These are phyloP conservation scores for Lucilia cuprina DNA, from an alignment of 1,140 invertebrate species.

Conservation along the genomic window DNA sequence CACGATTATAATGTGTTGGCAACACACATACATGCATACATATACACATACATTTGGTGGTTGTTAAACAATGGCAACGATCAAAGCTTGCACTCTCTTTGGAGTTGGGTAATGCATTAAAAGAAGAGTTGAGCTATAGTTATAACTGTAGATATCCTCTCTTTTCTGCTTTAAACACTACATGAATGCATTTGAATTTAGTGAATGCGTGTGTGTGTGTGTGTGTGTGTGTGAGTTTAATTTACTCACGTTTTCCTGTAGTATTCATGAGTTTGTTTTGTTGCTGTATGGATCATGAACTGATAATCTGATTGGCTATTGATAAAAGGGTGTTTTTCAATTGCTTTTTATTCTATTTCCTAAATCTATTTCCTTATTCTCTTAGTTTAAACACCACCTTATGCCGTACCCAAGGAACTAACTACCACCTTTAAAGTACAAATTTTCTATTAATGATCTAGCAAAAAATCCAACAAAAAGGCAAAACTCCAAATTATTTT, in stretches of 20 bases:
- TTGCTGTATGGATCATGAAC: not conserved
- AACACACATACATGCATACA: not conserved
- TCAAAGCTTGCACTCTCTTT: conserved; percentile 32
- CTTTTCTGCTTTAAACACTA: not conserved
- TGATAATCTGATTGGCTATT: not conserved
- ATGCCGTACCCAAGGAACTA: not conserved
- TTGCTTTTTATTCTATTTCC: not conserved
- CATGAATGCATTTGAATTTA: not conserved
- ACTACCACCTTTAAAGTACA: not conserved
- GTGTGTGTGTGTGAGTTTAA: not conserved
- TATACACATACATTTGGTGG: not conserved
- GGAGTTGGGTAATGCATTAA: not conserved
- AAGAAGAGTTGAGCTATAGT: not conserved
- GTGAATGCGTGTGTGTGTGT: not conserved
- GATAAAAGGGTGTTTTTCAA: not conserved
- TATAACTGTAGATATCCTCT: not conserved
- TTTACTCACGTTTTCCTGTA: no score
- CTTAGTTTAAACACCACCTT: not conserved
- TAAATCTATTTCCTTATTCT: not conserved
- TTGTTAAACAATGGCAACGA: conserved; percentile 39
- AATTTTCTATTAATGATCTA: conserved; percentile 23
- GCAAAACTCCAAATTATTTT: not conserved
- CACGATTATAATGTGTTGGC: not conserved
- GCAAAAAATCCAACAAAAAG: no score
- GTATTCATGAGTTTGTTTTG: not conserved